A percentile compares a stretch with the other conserved stretches of the same genome.
Evolutionary conservation across 2,888 invertebrate species (phyloP).

Genomic region (Amblyjoppa fuscipennis): DNA sequence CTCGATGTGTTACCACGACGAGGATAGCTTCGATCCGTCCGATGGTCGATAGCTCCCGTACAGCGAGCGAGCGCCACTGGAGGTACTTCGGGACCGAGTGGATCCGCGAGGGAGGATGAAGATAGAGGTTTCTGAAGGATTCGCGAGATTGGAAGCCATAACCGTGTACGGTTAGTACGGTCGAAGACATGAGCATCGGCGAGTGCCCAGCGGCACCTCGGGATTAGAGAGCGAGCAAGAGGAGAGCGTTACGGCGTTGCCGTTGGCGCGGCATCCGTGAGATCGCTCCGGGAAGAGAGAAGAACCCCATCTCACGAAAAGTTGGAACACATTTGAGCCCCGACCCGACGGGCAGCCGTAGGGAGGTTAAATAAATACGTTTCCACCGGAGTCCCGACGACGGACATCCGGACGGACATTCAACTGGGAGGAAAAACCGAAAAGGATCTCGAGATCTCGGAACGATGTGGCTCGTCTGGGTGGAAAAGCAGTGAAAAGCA

Average conservation of each 20-base stretch:
- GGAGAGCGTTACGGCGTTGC: constrained; percentile 24
- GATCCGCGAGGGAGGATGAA: constrained; percentile 37
- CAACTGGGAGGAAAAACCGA: constrained; percentile 44
- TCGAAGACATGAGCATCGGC: constrained; percentile 62
- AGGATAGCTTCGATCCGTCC: constrained; percentile 47
- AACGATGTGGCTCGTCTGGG: constrained; percentile 34
- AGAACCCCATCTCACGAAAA: constrained; percentile 37
- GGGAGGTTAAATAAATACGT: constrained; percentile 69
- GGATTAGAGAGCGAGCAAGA: constrained; percentile 54
- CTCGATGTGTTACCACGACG: constrained; percentile 13
- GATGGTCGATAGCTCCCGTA: constrained; percentile 46
- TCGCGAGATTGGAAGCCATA: constrained; percentile 71
- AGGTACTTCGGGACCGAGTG: constrained; percentile 31
- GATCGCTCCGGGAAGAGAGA: constrained; percentile 22
- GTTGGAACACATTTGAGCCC: constrained; percentile 58
- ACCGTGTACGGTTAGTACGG: constrained; percentile 67
- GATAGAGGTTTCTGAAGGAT: constrained; percentile 59
- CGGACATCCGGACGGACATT: constrained; percentile 30
- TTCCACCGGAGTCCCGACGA: constrained; percentile 38
- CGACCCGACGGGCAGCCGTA: constrained; percentile 48
- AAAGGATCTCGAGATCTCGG: constrained; percentile 53
- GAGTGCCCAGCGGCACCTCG: constrained; percentile 48
- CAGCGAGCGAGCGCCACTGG: constrained; percentile 3
- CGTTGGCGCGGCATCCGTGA: neutral
- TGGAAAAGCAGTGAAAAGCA: constrained; percentile 37